Evolutionary conservation across 2,797 vertebrate genomes (phyloP).

Genomic region (Brachymystax lenok): DNA sequence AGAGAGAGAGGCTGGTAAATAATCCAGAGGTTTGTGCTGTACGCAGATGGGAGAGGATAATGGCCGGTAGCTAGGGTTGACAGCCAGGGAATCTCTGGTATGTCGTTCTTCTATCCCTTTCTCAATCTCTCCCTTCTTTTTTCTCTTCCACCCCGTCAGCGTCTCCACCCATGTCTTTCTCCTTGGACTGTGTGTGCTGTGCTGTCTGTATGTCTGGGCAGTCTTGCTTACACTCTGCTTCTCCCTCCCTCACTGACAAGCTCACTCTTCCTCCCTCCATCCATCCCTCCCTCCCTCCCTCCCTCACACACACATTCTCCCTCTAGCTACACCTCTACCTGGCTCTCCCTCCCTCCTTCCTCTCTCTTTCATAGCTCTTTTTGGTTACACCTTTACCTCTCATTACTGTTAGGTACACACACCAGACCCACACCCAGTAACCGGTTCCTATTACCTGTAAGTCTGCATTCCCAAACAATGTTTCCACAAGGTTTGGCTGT

Average conservation of each 20-base stretch:
- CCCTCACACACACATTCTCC: conserved; percentile 54
- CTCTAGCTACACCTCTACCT: conserved; percentile 4
- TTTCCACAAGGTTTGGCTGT: not conserved
- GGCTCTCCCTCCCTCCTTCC: conserved; percentile 25
- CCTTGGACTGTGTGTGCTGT: conserved; percentile 50
- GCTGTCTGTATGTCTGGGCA: conserved; percentile 55
- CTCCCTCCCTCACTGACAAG: conserved; percentile 34
- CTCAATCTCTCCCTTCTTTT: conserved; percentile 42
- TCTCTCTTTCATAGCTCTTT: conserved; percentile 17
- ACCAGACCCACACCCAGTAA: conserved; percentile 59
- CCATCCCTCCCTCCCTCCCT: conserved; percentile 9
- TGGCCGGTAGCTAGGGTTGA: conserved; percentile 18
- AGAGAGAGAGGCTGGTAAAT: conserved; percentile 65
- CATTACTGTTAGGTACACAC: conserved; percentile 55
- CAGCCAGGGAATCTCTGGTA: conserved; percentile 33
- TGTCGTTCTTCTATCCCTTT: conserved; percentile 39
- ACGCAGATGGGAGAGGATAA: conserved; percentile 58
- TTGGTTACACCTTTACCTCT: conserved; percentile 63
- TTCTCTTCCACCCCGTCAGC: conserved; percentile 34
- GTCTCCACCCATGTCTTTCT: conserved; percentile 56
- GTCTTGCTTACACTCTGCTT: conserved; percentile 66
- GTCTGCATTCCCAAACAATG: conserved; percentile 71
- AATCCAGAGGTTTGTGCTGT: conserved; percentile 59
- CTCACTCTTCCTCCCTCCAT: conserved; percentile 66
- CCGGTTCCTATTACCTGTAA: conserved; percentile 63